These are phyloP conservation scores for Gopherus flavomarginatus DNA, from an alignment of 2,113 vertebrate genomes.

Conservation along the genomic window DNA sequence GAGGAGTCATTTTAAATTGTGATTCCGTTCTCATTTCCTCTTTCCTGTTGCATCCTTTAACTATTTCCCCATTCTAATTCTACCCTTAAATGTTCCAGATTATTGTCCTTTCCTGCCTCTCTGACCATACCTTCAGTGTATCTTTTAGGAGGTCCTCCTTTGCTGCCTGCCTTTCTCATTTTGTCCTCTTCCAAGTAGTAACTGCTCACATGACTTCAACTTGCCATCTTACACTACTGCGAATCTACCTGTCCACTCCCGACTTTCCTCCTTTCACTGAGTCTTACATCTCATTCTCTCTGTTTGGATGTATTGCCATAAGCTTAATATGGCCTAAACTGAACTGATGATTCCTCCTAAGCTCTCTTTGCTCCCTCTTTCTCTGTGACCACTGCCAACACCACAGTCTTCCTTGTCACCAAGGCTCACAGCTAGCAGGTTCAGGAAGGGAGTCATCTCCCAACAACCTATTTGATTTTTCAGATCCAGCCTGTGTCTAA, in stretches of 20 bases:
- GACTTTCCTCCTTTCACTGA: background rate
- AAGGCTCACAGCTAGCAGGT: no score
- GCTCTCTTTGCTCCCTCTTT: background rate
- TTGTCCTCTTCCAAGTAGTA: background rate
- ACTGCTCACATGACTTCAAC: background rate
- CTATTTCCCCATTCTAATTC: background rate
- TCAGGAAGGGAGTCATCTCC: background rate
- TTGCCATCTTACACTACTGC: background rate
- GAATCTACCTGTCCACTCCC: background rate
- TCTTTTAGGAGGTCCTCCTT: background rate
- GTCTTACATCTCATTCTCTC: background rate
- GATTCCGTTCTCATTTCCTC: background rate
- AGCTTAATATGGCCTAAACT: background rate
- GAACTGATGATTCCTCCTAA: background rate
- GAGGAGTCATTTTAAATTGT: constrained; percentile 17
- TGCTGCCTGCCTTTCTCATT: background rate
- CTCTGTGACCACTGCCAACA: background rate
- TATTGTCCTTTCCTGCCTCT: background rate
- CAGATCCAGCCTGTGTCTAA: background rate
- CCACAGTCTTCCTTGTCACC: background rate
- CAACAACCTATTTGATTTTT: background rate
- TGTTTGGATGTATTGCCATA: background rate
- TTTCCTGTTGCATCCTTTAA: background rate
- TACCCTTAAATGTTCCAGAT: background rate
- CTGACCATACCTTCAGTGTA: background rate